Base-by-base conservation (phyloP, 2,113 vertebrate genomes). In the Lasiurus cinereus region DNA sequence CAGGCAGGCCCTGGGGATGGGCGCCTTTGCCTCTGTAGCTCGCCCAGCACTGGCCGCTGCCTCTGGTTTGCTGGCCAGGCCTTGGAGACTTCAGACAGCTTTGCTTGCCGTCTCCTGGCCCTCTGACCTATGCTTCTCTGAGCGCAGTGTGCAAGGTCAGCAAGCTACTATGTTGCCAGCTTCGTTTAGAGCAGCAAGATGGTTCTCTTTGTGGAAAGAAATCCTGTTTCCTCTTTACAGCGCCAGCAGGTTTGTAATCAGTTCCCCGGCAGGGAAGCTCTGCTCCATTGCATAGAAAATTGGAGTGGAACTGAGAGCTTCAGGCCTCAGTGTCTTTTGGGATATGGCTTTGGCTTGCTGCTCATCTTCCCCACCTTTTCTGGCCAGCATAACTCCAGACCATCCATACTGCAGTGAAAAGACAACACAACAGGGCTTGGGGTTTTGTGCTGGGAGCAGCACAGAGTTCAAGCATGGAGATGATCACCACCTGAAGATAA, bases 271-370 rank as follows among this genome's bases (percentile, higher is more conserved):
- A 66, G 78, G 84, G 77, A 92, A 78, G 33, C 95, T 88, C 56
- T 97, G 93, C 94, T 96, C 56, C 69, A 24, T 78, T 92, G 92
- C 90, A 76, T 88, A 86, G 84, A 83, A 95, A 92, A 94, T 92
- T 86, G 82, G 82, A 93, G 69, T 85, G 73, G 88, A 95, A 90
- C 90, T 29, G 88, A 94, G 93, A 76, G 54, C 82, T 95, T 94
- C 86, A 88, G 95, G 85, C 92, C 54, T 95, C 31, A 0, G 6
- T 92, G 74, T 87, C 78, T 91, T 95, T 80, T 86, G 92, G 91
- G 94, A 62, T 88, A 48, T 70, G 88, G 70, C 73, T 85, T 73
- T 94, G 82, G 90, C 94, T 83, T 92, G 56, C 36, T 90, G 87
- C 67, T 83, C 31, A 14, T 64, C 72, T 85, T 62, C 16, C 39